Evolutionary conservation across 2,797 vertebrate genomes (phyloP).

Genomic region (Myotis planiceps): DNA sequence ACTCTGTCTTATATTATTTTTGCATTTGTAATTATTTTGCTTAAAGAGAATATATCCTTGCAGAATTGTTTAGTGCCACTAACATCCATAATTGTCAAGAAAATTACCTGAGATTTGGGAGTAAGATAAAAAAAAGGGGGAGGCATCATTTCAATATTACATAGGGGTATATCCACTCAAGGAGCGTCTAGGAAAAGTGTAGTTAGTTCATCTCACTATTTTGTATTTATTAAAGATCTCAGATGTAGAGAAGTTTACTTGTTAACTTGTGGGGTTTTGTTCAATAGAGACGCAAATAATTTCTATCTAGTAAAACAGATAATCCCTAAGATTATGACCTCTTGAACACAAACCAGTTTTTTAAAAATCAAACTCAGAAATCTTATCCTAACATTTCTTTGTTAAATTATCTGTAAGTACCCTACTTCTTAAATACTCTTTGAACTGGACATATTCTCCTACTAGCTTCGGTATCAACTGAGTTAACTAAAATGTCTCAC

Average conservation of each 20-base stretch:
- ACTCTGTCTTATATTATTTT: neutral
- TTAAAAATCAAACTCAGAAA: neutral
- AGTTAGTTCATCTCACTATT: neutral
- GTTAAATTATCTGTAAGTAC: neutral
- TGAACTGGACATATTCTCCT: neutral
- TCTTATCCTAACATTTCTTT: conserved; percentile 20
- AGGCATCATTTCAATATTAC: neutral
- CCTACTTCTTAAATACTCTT: conserved; percentile 6
- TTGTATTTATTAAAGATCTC: neutral
- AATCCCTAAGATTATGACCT: neutral
- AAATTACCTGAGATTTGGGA: neutral
- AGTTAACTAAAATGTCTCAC: conserved; percentile 2
- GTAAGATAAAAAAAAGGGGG: neutral
- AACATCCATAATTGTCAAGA: neutral
- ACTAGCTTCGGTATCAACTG: neutral
- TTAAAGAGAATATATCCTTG: neutral
- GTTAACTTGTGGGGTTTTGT: conserved; percentile 9
- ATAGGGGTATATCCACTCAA: neutral
- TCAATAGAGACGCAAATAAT: neutral
- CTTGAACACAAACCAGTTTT: neutral
- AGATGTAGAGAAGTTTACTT: neutral
- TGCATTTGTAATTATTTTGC: neutral
- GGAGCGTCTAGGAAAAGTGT: neutral
- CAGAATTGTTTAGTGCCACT: neutral
- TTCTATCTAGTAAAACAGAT: neutral